Conservation (phyloP, 2,888 invertebrate genomes). For the Halictus ligatus region DNA sequence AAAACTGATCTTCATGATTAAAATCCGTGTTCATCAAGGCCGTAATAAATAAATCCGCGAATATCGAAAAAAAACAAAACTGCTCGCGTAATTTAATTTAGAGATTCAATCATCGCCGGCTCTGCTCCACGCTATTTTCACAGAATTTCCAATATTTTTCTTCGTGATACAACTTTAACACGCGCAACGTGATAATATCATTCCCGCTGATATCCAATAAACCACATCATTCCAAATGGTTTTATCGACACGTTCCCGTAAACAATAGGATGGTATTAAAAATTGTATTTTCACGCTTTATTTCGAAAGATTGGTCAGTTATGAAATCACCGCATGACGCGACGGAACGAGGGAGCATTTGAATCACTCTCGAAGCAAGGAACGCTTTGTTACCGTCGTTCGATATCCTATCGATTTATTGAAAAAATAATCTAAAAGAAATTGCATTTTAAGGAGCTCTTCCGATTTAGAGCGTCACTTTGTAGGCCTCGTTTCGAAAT, state of each 20-base stretch:
- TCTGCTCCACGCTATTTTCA: neutral
- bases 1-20: neutral
- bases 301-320: neutral
- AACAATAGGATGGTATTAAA: neutral
- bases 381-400: neutral
- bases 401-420: neutral
- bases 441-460: neutral
- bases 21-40: neutral
- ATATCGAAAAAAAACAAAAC: neutral
- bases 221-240: conserved; percentile 15
- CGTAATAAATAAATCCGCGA: neutral
- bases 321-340: neutral
- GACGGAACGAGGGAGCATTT: neutral
- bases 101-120: neutral
- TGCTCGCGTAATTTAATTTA: conserved; percentile 10
- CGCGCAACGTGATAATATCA: neutral
- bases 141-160: conserved; percentile 13
- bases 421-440: neutral
- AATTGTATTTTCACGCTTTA: conserved; percentile 11
- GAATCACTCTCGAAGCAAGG: neutral
- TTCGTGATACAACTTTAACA: conserved; percentile 13
- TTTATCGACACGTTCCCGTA: conserved; percentile 5
- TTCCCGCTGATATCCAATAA: conserved; percentile 3
- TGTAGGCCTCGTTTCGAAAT: too few relatives aligned
- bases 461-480: too few relatives aligned